phyloP scores from a whole-genome alignment of 2,888 invertebrate genomes.

The Acanthosepion lycidas region DNA sequence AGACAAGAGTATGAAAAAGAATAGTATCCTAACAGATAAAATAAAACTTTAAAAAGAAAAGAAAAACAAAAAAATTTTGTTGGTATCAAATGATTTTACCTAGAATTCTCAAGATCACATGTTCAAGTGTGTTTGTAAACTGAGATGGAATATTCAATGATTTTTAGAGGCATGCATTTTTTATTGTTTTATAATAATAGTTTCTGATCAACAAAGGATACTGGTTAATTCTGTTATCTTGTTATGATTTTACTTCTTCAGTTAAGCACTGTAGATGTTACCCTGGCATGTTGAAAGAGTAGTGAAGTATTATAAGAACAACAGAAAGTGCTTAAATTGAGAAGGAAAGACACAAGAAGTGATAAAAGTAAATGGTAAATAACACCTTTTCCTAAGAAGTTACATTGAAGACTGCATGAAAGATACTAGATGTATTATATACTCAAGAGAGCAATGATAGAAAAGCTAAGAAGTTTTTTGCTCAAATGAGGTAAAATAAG shows the following conservation, averaged over 20 bases:
- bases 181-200: background rate
- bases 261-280: background rate
- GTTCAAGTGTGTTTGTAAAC: background rate
- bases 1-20: background rate
- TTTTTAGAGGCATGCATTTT: background rate
- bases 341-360: background rate
- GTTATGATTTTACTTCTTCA: background rate
- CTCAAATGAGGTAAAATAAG: background rate
- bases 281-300: background rate
- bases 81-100: background rate
- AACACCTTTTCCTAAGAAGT: background rate
- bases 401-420: background rate
- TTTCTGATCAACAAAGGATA: background rate
- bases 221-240: background rate
- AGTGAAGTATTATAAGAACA: background rate
- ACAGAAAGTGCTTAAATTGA: background rate
- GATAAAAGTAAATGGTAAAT: background rate
- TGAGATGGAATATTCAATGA: background rate
- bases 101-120: background rate
- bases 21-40: background rate
- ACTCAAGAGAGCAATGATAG: background rate
- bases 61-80: background rate
- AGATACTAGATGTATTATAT: background rate
- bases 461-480: background rate
- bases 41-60: background rate